Evolutionary conservation across 2,113 vertebrate species (phyloP), one percentile per base, ranked within the genome.

Genomic region (Anoura caudifer): DNA sequence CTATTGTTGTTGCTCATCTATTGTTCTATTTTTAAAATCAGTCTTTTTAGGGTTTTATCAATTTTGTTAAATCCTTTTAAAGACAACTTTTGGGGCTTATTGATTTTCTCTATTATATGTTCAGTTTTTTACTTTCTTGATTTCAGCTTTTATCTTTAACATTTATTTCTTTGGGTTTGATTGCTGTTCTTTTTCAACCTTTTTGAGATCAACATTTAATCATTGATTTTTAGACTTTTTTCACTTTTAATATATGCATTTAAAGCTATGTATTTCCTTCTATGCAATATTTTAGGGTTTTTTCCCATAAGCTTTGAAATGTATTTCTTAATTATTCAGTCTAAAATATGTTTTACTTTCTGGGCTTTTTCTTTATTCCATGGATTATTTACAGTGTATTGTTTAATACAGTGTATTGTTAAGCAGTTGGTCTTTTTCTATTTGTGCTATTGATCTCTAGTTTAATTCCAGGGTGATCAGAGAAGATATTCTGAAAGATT

Each of bases 321-420:
- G 5, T 84, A 24, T 43, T 61, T 59, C 86, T 91, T 56, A 67
- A 45, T 63, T 76, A 54, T 52, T 63, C 24, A 72, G 33, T 72
- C 83, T 72, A 54, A 88, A 87, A 56, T 76, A 63, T 56, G 65
- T 76, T 82, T 31, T 69, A 77, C 76, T 70, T 90, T 77, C 6
- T 69, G 10, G 13, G 45, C 20, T 73, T 88, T 85, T 50, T 41
- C 8, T 72, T 83, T 33, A 69, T 38, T 17, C 33, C 19, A 33
- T 59, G 16, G 41, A 50, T 76, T 87, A 82, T 70, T 96, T 94
- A 24, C 36, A 91, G 5, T 47, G 7, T 82, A 75, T 67, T 38
- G 4, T 83, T 94, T 88, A 91, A 88, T n/a, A n/a, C n/a, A n/a
- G n/a, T n/a, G n/a, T n/a, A n/a, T 61, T 87, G 77, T 87, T 87